Base-by-base conservation (phyloP, 2,113 vertebrate genomes). In the Microcebus ravelobensis region DNA sequence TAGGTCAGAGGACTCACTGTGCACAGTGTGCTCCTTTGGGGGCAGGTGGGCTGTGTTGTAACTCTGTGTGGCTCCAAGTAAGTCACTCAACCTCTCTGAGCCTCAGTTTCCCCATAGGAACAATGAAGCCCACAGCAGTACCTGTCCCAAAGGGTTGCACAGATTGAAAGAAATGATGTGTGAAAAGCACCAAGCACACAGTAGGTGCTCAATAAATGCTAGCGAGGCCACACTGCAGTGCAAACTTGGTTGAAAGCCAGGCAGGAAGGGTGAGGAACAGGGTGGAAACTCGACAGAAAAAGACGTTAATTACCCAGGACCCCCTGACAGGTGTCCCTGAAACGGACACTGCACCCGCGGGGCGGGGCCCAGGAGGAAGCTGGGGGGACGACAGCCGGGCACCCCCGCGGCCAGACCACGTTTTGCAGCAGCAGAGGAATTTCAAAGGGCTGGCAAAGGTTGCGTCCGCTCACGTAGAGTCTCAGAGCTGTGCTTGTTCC, bases 401-500 rank as follows among this genome's bases (percentile, higher is more conserved):
- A 74, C n/a, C 55, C 84, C 84, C 65, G 91, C 91, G 96, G 52
- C 55, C 71, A 80, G 80, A 84, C 89, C 17, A 3, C 39, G 71
- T 87, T 96, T 81, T 39, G 21, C 85, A 97, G 94, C 82, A 89
- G 36, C 39, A 68, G 57, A 95, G 82, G 34, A 74, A 61, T 59
- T 70, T 91, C 63, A 67, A 92, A 93, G 42, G 76, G 90, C 61
- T 83, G 89, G 82, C 95, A 94, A 94, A 97, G 59, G 42, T 94
- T 92, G 87, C 65, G 39, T 68, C 76, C 79, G 52, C 83, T 96
- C 31, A 63, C 20, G 36, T 12, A 27, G 17, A 88, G 89, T 83
- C 96, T 93, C 80, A 79, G 71, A 95, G 85, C 82, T 1, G 1
- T 2, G 61, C 94, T 68, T 50, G 71, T 65, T 57, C 55, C 92